Percentiles rank a stretch among this genome's conserved stretches.
phyloP scores from a whole-genome alignment of 2,797 vertebrate genomes.

The Manis javanica region DNA sequence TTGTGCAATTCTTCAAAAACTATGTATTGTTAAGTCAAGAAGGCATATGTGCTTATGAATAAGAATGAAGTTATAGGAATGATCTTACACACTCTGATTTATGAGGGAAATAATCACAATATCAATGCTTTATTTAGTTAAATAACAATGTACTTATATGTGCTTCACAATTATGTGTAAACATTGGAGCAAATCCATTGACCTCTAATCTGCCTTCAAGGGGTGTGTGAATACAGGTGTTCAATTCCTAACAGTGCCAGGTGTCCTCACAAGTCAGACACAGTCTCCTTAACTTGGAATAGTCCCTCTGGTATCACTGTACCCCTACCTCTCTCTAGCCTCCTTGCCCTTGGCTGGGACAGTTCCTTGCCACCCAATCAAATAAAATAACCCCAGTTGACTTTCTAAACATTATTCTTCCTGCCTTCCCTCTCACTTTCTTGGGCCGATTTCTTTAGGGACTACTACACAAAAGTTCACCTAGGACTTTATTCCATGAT shows the following conservation, averaged over 20 bases:
- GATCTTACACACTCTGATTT: neutral
- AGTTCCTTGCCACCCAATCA: neutral
- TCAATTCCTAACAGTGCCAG: neutral
- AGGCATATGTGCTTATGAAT: neutral
- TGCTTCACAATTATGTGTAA: neutral
- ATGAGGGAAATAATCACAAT: neutral
- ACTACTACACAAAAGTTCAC: neutral
- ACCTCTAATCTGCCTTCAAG: neutral
- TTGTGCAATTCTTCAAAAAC: neutral
- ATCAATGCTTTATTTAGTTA: neutral
- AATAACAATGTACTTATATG: neutral
- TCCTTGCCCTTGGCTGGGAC: neutral
- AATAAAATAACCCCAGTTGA: neutral
- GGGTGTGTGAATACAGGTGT: neutral
- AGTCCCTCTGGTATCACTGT: neutral
- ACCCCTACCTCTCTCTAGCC: neutral
- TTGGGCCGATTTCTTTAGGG: neutral
- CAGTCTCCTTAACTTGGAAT: neutral
- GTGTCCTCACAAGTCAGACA: neutral
- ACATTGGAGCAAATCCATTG: neutral
- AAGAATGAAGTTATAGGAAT: neutral
- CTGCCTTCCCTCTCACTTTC: neutral
- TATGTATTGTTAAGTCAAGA: neutral
- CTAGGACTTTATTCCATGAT: neutral
- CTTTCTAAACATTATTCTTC: neutral